Conservation (phyloP, 2,113 vertebrate species). For the Cynocephalus volans region DNA sequence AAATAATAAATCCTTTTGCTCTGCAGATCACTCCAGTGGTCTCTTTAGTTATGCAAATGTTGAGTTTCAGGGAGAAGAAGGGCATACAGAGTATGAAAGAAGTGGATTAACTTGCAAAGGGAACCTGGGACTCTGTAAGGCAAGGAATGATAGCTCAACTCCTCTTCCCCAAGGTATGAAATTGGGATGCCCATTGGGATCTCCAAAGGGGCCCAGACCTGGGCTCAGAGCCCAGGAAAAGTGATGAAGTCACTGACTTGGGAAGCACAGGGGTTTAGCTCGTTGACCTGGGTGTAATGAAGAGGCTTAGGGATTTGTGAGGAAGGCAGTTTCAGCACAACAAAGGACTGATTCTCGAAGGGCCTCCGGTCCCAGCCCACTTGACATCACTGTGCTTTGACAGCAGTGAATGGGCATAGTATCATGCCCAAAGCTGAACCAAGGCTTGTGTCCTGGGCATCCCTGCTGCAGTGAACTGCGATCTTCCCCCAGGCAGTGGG, state of each 20-base stretch:
- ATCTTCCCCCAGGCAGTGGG: background rate
- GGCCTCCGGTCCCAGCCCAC: background rate
- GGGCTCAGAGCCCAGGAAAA: background rate
- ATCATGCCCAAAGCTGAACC: too few species aligned
- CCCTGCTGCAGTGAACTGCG: background rate
- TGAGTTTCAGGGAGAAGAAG: background rate
- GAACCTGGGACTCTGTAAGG: background rate
- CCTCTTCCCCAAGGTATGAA: background rate
- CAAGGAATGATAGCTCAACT: background rate
- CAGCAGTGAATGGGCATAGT: background rate
- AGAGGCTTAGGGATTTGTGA: background rate
- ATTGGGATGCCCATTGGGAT: background rate
- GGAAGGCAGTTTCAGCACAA: background rate
- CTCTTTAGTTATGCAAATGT: background rate
- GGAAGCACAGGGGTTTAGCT: too few species aligned
- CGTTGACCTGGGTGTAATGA: background rate
- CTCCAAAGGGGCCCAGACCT: too few species aligned
- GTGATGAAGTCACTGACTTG: background rate
- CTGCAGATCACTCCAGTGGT: background rate
- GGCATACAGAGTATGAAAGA: background rate
- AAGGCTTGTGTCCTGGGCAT: background rate
- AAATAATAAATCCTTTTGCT: background rate
- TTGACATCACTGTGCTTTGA: background rate
- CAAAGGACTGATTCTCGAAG: background rate
- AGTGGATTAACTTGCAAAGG: background rate